A percentile compares a stretch with the other conserved stretches of the same genome.
Conservation (phyloP, 2,888 invertebrate species). For the Neria commutata region DNA sequence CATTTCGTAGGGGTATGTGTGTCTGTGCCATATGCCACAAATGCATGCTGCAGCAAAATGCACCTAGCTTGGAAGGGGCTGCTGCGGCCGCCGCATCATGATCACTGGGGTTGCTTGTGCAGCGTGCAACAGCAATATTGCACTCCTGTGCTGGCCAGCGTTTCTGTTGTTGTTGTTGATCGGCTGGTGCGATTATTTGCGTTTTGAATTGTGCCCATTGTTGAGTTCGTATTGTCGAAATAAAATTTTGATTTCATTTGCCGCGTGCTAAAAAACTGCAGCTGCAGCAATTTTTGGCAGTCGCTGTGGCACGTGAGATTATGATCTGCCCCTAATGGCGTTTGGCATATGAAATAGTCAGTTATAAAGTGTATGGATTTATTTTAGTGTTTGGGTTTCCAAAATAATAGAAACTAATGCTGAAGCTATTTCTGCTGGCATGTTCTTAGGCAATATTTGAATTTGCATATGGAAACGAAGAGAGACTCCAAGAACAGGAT, state of each 20-base stretch:
- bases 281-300: conserved; percentile 22
- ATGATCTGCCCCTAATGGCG: neutral
- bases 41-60: conserved; percentile 9
- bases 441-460: no score
- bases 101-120: conserved; percentile 38
- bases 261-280: conserved; percentile 31
- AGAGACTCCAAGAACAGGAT: no score
- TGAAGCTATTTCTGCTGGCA: no score
- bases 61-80: conserved; percentile 37
- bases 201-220: conserved; percentile 22
- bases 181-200: conserved; percentile 35
- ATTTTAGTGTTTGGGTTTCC: no score
- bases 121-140: conserved; percentile 24
- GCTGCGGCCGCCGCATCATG: conserved; percentile 6
- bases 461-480: no score
- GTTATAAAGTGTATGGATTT: no score
- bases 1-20: conserved; percentile 33
- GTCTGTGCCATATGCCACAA: neutral
- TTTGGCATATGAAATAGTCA: no score
- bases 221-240: conserved; percentile 4
- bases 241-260: conserved; percentile 13
- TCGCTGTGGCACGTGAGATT: neutral
- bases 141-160: neutral
- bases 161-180: conserved; percentile 36
- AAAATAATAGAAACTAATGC: no score